Evolutionary conservation across 2,888 invertebrate species (phyloP).

Genomic region (Luperina nickerlii): DNA sequence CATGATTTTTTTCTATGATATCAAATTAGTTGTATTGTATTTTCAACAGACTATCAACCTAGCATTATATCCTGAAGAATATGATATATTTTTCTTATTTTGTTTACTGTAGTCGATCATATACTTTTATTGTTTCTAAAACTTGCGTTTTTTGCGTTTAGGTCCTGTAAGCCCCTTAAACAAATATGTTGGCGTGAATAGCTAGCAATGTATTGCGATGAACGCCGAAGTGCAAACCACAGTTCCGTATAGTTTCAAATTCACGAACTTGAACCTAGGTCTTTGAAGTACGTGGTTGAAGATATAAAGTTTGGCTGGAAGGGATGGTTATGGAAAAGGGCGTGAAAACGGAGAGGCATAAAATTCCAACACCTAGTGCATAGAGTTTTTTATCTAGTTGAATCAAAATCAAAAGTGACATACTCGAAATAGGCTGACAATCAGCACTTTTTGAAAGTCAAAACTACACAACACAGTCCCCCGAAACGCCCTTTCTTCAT

Average conservation of each 20-base stretch:
- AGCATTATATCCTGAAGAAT: too few relatives aligned
- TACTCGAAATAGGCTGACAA: not conserved
- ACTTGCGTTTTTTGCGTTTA: too few relatives aligned
- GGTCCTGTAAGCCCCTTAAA: not conserved
- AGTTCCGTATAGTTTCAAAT: constrained; percentile 60
- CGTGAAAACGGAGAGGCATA: not conserved
- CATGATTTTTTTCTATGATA: too few relatives aligned
- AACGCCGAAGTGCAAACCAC: constrained; percentile 60
- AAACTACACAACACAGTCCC: not conserved
- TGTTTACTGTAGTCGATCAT: too few relatives aligned
- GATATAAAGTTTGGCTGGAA: constrained; percentile 58
- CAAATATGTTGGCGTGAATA: constrained; percentile 45
- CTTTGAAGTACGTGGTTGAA: constrained; percentile 30
- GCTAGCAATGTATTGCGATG: constrained; percentile 48
- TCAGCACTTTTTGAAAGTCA: not conserved
- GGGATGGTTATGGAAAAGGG: not conserved
- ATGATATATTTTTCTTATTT: too few relatives aligned
- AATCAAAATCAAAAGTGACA: not conserved
- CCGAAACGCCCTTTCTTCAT: too few relatives aligned
- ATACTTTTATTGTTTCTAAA: too few relatives aligned
- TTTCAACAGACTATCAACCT: too few relatives aligned
- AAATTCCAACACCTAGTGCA: not conserved
- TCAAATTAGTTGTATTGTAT: too few relatives aligned
- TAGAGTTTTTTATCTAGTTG: not conserved
- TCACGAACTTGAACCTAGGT: constrained; percentile 62